phyloP scores from a whole-genome alignment of 2,797 vertebrate species.

The Amazona finschi region DNA sequence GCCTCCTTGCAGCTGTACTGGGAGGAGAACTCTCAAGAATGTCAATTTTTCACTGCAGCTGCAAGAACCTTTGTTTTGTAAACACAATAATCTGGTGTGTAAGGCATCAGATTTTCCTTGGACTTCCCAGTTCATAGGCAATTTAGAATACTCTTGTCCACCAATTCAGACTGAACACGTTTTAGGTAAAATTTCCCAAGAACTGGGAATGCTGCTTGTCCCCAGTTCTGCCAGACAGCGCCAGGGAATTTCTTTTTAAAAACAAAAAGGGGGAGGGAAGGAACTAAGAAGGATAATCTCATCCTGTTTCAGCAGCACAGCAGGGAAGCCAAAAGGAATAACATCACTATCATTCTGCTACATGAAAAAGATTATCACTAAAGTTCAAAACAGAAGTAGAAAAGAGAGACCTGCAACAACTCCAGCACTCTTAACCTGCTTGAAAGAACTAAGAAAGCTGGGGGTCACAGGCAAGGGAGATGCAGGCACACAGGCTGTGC shows the following conservation, averaged over 20 bases:
- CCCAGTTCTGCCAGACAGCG: neutral
- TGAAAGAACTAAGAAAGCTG: neutral
- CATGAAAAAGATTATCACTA: neutral
- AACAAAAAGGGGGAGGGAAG: neutral
- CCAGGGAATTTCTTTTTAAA: neutral
- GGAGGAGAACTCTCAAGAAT: neutral
- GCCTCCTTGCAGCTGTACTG: neutral
- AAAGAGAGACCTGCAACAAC: neutral
- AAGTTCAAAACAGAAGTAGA: neutral
- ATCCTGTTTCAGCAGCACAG: neutral
- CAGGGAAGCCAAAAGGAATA: neutral
- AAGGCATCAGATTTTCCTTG: neutral
- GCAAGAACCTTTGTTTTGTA: neutral
- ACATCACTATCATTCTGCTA: neutral
- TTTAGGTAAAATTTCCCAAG: neutral
- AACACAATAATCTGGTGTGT: neutral
- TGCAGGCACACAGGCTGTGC: neutral
- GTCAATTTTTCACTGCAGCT: neutral
- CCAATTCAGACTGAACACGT: neutral
- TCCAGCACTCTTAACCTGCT: neutral
- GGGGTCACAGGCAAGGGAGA: neutral
- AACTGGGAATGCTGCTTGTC: neutral
- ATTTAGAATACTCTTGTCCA: neutral
- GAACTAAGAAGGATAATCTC: neutral
- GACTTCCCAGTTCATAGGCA: neutral